A percentile compares a stretch with the other conserved stretches of the same genome.
Evolutionary conservation across 2,888 invertebrate species (phyloP).

Genomic region (Campaea margaritaria): DNA sequence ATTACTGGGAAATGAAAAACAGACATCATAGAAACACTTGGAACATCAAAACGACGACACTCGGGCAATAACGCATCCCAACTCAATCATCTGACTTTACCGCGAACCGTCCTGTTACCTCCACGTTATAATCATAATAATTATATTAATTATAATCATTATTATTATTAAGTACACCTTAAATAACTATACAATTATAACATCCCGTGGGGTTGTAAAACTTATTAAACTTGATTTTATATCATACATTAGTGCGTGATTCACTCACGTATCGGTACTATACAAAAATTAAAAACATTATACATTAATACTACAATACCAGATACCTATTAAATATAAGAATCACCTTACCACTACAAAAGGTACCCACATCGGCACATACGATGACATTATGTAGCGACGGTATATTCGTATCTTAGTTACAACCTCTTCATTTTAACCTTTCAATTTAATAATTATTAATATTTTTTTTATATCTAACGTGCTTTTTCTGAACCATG

Average conservation of each 20-base stretch:
- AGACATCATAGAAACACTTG: constrained; percentile 13
- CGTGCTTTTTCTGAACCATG: constrained; percentile 73
- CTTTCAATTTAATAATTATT: constrained; percentile 70
- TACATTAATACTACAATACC: constrained; percentile 80
- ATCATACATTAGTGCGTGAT: constrained; percentile 74
- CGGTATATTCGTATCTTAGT: constrained; percentile 77
- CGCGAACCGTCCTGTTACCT: constrained; percentile 46
- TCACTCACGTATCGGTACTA: constrained; percentile 73
- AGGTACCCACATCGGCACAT: constrained; percentile 61
- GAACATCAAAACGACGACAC: constrained; percentile 18
- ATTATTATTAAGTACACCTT: constrained; percentile 77
- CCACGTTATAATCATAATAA: constrained; percentile 49
- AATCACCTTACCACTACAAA: constrained; percentile 79
- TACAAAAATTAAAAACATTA: constrained; percentile 85
- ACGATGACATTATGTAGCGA: constrained; percentile 62
- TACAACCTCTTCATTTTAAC: constrained; percentile 82
- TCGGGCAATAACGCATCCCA: constrained; percentile 29
- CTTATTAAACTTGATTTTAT: constrained; percentile 71
- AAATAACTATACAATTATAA: constrained; percentile 78
- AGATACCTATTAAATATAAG: constrained; percentile 82
- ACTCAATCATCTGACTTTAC: constrained; percentile 38
- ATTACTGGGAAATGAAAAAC: constrained; percentile 1
- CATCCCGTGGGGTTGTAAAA: constrained; percentile 67
- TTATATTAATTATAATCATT: constrained; percentile 54
- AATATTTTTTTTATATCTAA: constrained; percentile 71